Evolutionary conservation across 1,140 invertebrate species (phyloP), one percentile per base, ranked within the genome.

Genomic region (Xylocopa sonorina): DNA sequence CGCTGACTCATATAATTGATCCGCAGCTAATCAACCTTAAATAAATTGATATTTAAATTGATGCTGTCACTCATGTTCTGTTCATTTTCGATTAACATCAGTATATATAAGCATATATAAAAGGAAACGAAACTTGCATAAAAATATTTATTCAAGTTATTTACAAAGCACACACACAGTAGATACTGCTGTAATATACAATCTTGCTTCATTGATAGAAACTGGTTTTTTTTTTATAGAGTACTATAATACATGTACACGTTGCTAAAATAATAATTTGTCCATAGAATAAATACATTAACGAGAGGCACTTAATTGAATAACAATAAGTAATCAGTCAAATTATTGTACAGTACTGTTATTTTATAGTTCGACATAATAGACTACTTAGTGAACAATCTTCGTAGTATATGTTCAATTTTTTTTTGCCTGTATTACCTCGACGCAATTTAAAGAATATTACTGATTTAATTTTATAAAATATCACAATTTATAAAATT

Each of bases 251-350:
- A 58, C 21, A 32, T n/a, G n/a, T n/a, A n/a, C n/a, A n/a, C n/a
- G 24, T 41, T 12, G 24, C 16, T 6, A 43, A 63, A 41, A 12
- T 63, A 63, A 63, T 10, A 46, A 43, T 43, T 43, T 46, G 14
- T 63, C 2, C 24, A 43, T 16, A 43, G 14, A 63, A 63, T 63
- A 63, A 63, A 62, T 62, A 41, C 12, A 62, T 62, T 43, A 62
- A 62, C 12, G 12, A 38, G n/a, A 63, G 6, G n/a, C 6, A 63
- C n/a, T 63, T 43, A 16, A 43, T 63, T 62, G n/a, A 41, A 27
- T 63, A 63, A 63, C 5, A 63, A 43, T 63, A 32, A 43, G n/a
- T 63, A 53, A 27, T 27, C 51, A 53, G 21, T 7, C 48, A 50
- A 50, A n/a, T 50, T n/a, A n/a, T n/a, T n/a, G n/a, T n/a, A n/a